A percentile compares a stretch with the other conserved stretches of the same genome.
Evolutionary conservation across 1,140 invertebrate genomes (phyloP).

Genomic region (Drosophila sucinea): DNA sequence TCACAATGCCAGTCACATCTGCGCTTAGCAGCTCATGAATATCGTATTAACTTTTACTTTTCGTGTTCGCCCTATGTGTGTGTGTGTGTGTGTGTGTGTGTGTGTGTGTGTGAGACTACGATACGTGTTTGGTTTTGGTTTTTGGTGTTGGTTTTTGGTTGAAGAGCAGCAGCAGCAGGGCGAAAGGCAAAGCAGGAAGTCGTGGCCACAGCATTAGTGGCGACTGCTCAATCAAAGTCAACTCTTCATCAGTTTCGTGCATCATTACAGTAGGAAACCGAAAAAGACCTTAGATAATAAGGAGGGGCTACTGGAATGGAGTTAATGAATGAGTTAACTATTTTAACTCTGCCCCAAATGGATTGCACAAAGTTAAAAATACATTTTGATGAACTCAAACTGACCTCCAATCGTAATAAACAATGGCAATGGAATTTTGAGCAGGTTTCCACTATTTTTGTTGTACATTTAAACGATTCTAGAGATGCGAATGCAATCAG

Average conservation of each 20-base stretch:
- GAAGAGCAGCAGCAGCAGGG: neutral
- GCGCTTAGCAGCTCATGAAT: constrained; percentile 81
- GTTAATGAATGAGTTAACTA: neutral
- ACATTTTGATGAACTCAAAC: too few species aligned
- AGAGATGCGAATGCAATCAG: constrained; percentile 11
- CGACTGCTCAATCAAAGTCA: constrained; percentile 51
- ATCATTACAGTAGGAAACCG: neutral
- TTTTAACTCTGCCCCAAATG: neutral
- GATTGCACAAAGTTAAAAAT: too few species aligned
- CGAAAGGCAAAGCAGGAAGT: neutral
- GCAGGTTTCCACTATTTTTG: neutral
- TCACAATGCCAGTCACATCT: constrained; percentile 81
- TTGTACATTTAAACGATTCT: too few species aligned
- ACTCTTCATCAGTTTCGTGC: constrained; percentile 14
- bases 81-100: neutral
- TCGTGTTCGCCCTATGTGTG: constrained; percentile 31
- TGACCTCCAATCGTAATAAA: too few species aligned
- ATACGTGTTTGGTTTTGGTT: constrained; percentile 31
- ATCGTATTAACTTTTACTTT: constrained; percentile 82
- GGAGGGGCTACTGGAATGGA: neutral
- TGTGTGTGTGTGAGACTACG: constrained; percentile 30
- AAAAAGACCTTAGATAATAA: neutral
- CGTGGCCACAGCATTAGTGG: constrained; percentile 7
- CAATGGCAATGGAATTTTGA: too few species aligned
- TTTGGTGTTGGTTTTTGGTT: constrained; percentile 22